Evolutionary conservation across 1,140 invertebrate genomes (phyloP), one percentile per base, ranked within the genome.

Genomic region (Heterodera schachtii): DNA sequence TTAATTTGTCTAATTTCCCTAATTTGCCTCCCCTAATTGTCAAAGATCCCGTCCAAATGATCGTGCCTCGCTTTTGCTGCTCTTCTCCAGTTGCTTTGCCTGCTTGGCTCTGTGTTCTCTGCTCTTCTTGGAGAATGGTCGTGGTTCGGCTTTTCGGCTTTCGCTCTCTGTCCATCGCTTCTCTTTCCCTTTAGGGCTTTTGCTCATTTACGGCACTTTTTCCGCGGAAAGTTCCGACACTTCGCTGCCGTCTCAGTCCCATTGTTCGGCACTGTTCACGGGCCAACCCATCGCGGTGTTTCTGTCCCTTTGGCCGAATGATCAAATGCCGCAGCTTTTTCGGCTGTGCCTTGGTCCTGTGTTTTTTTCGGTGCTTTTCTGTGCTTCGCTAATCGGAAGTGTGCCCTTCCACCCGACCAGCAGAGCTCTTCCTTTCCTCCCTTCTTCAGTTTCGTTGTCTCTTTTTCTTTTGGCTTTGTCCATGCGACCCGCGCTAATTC

Each of bases 61-160:
- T 43, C 73, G 79, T 5, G 78, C 77, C 19, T 69, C 78, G 9
- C 78, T 49, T 13, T 43, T 43, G 21, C 78, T 80, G 78, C 69
- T 80, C 16, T 21, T 80, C 16, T 46, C n/a, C 19, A 77, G 73
- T 43, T 46, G 69, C n/a, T 3, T 64, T 3, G 31, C 57, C 13
- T 80, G 69, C 64, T 8, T 19, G 6, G n/a, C 70, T 46, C 77
- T 80, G 5, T 80, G 78, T 31, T n/a, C 44, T 21, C 13, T 80
- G 44, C 6, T 80, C 8, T 80, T 80, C n/a, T 21, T 80, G 21
- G 78, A 80, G 70, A 80, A 43, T 70, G 52, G 57, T 19, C 16
- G 19, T 64, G 57, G 57, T 64, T 19, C 13, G 49, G 6, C 9
- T 49, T 9, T 49, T 49, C 9, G 47, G 47, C 11, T 52, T 31